These are phyloP conservation scores for Furcifer pardalis DNA, from an alignment of 2,797 vertebrate genomes.

Conservation along the genomic window DNA sequence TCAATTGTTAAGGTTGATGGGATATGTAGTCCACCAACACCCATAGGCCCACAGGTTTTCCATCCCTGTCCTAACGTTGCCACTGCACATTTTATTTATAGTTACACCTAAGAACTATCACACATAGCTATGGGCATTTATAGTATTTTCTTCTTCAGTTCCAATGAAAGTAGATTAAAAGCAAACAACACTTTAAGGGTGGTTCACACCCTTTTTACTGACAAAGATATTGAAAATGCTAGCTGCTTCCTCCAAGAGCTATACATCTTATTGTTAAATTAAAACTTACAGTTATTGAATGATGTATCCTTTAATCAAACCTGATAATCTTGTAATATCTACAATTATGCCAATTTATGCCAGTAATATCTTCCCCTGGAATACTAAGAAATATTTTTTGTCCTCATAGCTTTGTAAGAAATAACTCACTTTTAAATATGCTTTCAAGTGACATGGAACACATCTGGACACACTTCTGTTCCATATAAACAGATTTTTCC, in stretches of 20 bases:
- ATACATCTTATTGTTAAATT: background rate
- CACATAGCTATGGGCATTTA: background rate
- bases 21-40: background rate
- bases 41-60: too few relatives aligned
- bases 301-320: background rate
- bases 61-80: background rate
- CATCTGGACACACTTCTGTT: background rate
- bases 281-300: background rate
- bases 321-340: background rate
- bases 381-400: background rate
- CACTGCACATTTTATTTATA: background rate
- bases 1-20: background rate
- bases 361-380: background rate
- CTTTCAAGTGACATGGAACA: background rate
- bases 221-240: background rate
- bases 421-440: background rate
- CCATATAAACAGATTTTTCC: background rate
- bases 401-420: background rate
- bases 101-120: background rate
- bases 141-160: background rate
- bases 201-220: background rate
- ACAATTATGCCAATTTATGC: background rate
- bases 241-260: background rate
- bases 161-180: background rate
- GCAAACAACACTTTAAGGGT: background rate